Conservation (phyloP, 1,140 invertebrate genomes). For the Tetramorium simillimum region DNA sequence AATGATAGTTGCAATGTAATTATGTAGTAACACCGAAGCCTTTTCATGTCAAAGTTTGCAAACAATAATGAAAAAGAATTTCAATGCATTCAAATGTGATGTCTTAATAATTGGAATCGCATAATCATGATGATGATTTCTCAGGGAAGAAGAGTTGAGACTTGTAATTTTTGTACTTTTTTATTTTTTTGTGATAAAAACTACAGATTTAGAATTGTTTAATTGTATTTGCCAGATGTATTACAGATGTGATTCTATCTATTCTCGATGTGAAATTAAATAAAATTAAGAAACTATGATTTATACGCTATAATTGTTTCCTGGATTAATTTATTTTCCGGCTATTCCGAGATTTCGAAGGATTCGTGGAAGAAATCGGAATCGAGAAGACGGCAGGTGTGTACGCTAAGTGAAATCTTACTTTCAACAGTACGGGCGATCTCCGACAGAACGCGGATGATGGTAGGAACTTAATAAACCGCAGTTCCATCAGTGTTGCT, state of each 20-base stretch:
- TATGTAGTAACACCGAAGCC: neutral
- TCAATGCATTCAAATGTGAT: neutral
- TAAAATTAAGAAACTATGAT: neutral
- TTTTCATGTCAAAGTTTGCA: neutral
- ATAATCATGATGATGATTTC: no score
- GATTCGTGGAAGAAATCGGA: neutral
- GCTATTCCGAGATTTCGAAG: neutral
- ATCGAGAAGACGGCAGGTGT: neutral
- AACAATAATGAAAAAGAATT: neutral
- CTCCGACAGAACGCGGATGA: neutral
- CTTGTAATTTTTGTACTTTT: no score
- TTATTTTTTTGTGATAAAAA: no score
- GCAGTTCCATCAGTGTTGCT: conserved; percentile 32
- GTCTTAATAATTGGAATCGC: no score
- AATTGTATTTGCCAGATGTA: no score
- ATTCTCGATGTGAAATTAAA: neutral
- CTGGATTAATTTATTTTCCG: neutral
- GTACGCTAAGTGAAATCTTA: conserved; percentile 22
- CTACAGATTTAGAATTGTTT: no score
- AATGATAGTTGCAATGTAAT: neutral
- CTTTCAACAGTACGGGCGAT: neutral
- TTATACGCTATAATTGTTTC: neutral
- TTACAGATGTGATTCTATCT: neutral
- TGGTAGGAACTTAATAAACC: conserved; percentile 35
- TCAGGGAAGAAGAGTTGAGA: no score